Evolutionary conservation across 2,113 vertebrate species (phyloP), one percentile per base, ranked within the genome.

Genomic region (Pseudorasbora parva): DNA sequence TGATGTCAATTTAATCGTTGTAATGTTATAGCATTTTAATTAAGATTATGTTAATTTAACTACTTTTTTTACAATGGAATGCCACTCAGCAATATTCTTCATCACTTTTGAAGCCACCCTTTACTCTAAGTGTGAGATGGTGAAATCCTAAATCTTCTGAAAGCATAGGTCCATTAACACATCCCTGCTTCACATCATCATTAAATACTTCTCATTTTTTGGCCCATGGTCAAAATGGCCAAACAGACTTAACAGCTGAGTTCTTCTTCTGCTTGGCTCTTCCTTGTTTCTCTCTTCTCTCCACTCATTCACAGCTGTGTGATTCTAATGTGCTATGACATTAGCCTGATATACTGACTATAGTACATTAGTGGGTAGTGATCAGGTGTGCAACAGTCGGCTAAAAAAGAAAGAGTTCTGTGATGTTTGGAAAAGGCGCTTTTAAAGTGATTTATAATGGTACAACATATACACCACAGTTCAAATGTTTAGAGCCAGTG

Each of bases 211-310:
- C 85, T 90, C 85, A 90, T 93, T 21, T n/a, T 92, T 91, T 93
- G 83, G 86, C 85, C 83, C 6, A 49, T 64, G 41, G 84, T 47
- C 82, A 88, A 82, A 84, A 77, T 93, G 91, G 89, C 89, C 85
- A 84, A 86, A 91, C 91, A 92, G 86, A 89, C 80, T 86, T 85
- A 86, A 92, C 93, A 94, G 88, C 92, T 94, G 93, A 92, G 93
- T 89, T 85, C 81, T 33, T 62, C 57, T 54, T 54, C 51, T 19
- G 51, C 51, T 54, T 54, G 17, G 17, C 6, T 21, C 51, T 54
- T 54, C 51, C 51, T 7, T 21, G 51, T 54, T 54, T 17, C 6
- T 17, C 2, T 71, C n/a, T 12, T 60, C 74, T 23, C 4, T 77
- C 10, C 21, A 41, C 12, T 37, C n/a, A n/a, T 41, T 11, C 33